phyloP scores from a whole-genome alignment of 2,888 invertebrate species.

The Drosophila falleni region DNA sequence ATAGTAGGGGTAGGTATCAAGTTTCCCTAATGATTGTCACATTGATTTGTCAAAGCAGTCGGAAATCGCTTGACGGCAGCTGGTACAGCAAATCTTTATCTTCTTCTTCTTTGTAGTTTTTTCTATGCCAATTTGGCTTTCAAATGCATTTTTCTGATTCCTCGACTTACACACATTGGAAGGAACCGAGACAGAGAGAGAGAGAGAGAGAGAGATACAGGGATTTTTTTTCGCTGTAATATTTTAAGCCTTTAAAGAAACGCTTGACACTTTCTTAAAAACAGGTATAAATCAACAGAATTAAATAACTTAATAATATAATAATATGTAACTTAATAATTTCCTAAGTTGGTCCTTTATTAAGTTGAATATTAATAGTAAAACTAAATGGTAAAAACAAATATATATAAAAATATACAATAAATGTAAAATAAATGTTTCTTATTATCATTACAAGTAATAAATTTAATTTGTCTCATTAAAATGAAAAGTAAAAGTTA shows the following conservation, averaged over 20 bases:
- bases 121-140: constrained; percentile 66
- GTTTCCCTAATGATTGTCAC: constrained; percentile 72
- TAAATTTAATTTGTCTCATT: too few relatives aligned
- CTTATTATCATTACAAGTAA: too few relatives aligned
- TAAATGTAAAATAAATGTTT: too few relatives aligned
- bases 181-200: not conserved
- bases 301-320: too few relatives aligned
- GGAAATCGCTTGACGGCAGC: constrained; percentile 49
- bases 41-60: constrained; percentile 76
- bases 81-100: constrained; percentile 30
- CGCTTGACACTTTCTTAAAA: constrained; percentile 11
- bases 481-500: too few relatives aligned
- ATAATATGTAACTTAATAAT: too few relatives aligned
- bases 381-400: too few relatives aligned
- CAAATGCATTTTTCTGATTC: constrained; percentile 52
- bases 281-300: not conserved
- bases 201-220: not conserved
- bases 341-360: too few relatives aligned
- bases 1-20: constrained; percentile 35
- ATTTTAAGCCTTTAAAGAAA: constrained; percentile 22
- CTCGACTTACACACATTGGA: not conserved
- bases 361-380: too few relatives aligned
- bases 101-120: constrained; percentile 17
- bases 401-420: too few relatives aligned
- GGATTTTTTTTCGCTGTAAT: constrained; percentile 34